phyloP scores from a whole-genome alignment of 92 coral and sea anemone genomes.

The Bergia sp. region DNA sequence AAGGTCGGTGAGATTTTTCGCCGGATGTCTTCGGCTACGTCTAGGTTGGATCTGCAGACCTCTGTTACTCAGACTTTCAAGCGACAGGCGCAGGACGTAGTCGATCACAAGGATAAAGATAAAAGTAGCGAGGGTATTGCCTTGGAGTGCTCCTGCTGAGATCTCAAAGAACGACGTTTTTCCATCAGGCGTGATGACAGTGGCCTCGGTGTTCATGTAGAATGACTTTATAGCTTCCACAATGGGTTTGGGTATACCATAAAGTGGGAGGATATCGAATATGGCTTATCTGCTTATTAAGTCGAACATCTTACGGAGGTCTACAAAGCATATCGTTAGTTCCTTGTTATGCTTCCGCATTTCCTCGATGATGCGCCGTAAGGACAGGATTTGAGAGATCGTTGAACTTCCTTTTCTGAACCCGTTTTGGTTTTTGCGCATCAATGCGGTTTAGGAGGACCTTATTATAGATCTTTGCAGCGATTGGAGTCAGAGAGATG shows the following conservation, averaged over 20 bases:
- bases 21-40: no score
- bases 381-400: constrained; percentile 33
- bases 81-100: constrained; percentile 48
- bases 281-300: constrained; percentile 53
- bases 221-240: constrained; percentile 31
- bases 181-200: constrained; percentile 59
- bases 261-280: constrained; percentile 44
- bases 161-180: constrained; percentile 55
- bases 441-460: constrained; percentile 44
- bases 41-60: constrained; percentile 40
- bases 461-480: constrained; percentile 60
- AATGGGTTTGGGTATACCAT: constrained; percentile 42
- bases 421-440: constrained; percentile 42
- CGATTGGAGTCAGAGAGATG: constrained; percentile 42
- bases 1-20: constrained; percentile 37
- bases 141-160: constrained; percentile 31
- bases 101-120: constrained; percentile 22
- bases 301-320: constrained; percentile 54
- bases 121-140: background rate
- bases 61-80: constrained; percentile 23
- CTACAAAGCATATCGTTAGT: constrained; percentile 45
- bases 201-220: constrained; percentile 45
- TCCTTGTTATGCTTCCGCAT: constrained; percentile 51
- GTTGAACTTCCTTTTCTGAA: constrained; percentile 48
- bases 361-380: constrained; percentile 48